phyloP scores from a whole-genome alignment of 2,888 invertebrate genomes.

The Troilus luridus region DNA sequence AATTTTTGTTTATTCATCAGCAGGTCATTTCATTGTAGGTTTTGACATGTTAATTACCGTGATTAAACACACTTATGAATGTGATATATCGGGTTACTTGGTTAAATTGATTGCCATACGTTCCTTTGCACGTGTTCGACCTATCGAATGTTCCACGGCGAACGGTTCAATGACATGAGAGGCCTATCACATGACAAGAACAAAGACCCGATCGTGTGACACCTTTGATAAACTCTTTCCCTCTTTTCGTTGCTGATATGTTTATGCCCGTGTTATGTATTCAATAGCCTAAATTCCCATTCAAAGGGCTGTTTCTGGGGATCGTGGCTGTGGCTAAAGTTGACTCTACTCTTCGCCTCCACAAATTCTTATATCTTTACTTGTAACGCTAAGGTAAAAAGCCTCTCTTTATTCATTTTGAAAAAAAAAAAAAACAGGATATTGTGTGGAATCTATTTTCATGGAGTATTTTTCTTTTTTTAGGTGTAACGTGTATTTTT shows the following conservation, averaged over 20 bases:
- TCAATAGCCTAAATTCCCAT: neutral
- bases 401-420: neutral
- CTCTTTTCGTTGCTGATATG: neutral
- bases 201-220: conserved; percentile 7
- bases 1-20: too few relatives aligned
- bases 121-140: neutral
- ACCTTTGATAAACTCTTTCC: conserved; percentile 6
- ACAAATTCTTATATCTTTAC: neutral
- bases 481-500: too few relatives aligned
- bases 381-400: neutral
- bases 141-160: neutral
- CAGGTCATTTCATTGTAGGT: neutral
- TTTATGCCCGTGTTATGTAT: neutral
- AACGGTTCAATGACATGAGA: neutral
- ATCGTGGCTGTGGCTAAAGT: neutral
- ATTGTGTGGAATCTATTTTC: too few relatives aligned
- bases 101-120: neutral
- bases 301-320: neutral
- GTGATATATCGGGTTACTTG: too few relatives aligned
- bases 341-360: neutral
- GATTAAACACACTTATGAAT: neutral
- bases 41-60: neutral
- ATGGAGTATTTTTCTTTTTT: too few relatives aligned
- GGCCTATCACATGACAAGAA: neutral
- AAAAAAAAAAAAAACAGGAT: neutral